Evolutionary conservation across 1,140 invertebrate species (phyloP).

Genomic region (Drosophila bifasciata): DNA sequence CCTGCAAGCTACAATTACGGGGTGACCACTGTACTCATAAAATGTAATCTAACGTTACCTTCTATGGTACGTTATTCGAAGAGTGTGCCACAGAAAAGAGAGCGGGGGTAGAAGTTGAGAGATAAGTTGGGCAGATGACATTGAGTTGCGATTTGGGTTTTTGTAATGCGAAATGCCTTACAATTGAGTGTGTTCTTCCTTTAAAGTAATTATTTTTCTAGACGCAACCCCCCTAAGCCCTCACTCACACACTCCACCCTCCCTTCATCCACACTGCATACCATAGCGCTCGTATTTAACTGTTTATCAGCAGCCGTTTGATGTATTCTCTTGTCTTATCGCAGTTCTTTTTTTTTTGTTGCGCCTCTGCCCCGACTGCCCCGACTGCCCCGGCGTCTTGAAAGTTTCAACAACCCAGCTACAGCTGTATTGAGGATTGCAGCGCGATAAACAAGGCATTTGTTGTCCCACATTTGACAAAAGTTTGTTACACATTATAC

Average conservation of each 20-base stretch:
- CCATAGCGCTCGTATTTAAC: slow-evolving; percentile 7
- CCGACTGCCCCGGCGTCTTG: slow-evolving; percentile 6
- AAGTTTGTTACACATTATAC: not conserved
- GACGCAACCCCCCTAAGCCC: not conserved
- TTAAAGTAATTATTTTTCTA: not conserved
- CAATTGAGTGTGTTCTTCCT: too few relatives aligned
- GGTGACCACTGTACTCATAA: slow-evolving; percentile 19
- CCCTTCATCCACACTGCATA: not conserved
- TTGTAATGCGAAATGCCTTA: slow-evolving; percentile 47
- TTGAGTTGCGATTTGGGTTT: slow-evolving; percentile 49
- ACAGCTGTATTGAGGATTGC: not conserved
- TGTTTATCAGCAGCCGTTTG: slow-evolving; percentile 38
- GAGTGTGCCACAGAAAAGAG: too few relatives aligned
- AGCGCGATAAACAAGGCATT: slow-evolving; percentile 54
- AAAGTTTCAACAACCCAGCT: slow-evolving; percentile 18
- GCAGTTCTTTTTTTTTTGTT: slow-evolving; percentile 28
- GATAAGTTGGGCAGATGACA: slow-evolving; percentile 67
- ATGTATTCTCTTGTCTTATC: slow-evolving; percentile 47
- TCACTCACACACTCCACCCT: too few relatives aligned
- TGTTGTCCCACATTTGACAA: slow-evolving; percentile 51
- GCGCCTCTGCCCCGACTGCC: not conserved
- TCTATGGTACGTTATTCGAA: slow-evolving; percentile 23
- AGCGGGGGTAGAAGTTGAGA: slow-evolving; percentile 28
- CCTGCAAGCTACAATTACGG: too few relatives aligned
- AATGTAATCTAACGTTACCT: slow-evolving; percentile 49